A percentile compares a stretch with the other conserved stretches of the same genome.
Evolutionary conservation across 2,888 invertebrate genomes (phyloP).

Genomic region (Perizoma flavofasciatum): DNA sequence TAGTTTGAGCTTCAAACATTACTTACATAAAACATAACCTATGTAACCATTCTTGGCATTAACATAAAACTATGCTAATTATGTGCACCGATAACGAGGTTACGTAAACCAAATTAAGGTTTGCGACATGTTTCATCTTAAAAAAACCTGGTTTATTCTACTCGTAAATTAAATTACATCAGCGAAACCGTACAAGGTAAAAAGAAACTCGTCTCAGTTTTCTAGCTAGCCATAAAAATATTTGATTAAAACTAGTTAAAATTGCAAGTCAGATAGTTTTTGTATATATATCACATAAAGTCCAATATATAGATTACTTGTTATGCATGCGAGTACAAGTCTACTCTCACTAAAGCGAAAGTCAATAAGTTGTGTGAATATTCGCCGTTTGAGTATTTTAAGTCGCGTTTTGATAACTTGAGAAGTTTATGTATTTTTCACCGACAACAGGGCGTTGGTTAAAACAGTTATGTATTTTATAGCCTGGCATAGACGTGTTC

Average conservation of each 20-base stretch:
- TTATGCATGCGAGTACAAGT: slow-evolving; percentile 39
- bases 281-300: slow-evolving; percentile 47
- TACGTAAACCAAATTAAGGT: slow-evolving; percentile 27
- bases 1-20: slow-evolving; percentile 1
- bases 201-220: slow-evolving; percentile 42
- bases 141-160: slow-evolving; percentile 11
- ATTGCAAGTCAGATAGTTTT: slow-evolving; percentile 13
- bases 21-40: neutral
- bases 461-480: slow-evolving; percentile 1
- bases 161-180: slow-evolving; percentile 29
- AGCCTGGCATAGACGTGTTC: neutral
- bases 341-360: slow-evolving; percentile 72
- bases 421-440: slow-evolving; percentile 9
- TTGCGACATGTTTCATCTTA: slow-evolving; percentile 21
- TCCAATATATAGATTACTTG: slow-evolving; percentile 49
- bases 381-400: slow-evolving; percentile 27
- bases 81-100: slow-evolving; percentile 25
- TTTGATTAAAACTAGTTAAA: slow-evolving; percentile 29
- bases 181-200: slow-evolving; percentile 35
- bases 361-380: slow-evolving; percentile 44
- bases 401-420: slow-evolving; percentile 7
- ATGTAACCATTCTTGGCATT: slow-evolving; percentile 29
- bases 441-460: neutral
- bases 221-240: slow-evolving; percentile 22
- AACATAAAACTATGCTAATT: slow-evolving; percentile 34